phyloP scores from a whole-genome alignment of 2,797 vertebrate species.

The Petrocephalus schoutedeni region DNA sequence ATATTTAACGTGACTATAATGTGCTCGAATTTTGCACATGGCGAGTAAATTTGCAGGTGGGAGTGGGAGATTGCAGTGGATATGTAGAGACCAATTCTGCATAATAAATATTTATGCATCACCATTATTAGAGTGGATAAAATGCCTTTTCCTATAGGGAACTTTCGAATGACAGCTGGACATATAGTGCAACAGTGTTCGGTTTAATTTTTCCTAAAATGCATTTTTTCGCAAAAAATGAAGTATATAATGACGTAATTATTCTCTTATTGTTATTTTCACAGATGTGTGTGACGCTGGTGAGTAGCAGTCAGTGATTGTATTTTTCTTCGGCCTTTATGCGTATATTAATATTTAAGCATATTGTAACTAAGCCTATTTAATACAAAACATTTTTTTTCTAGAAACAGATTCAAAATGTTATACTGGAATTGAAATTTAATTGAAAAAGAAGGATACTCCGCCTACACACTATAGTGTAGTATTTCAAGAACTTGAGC shows the following conservation, averaged over 20 bases:
- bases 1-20: constrained; percentile 93
- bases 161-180: not conserved
- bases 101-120: constrained; percentile 23
- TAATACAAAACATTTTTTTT: not conserved
- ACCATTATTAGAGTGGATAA: not conserved
- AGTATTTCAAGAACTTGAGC: not conserved
- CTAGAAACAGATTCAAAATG: not conserved
- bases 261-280: not conserved
- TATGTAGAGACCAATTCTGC: not conserved
- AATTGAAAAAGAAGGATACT: not conserved
- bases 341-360: not conserved
- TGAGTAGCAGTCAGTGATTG: not conserved
- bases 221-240: not conserved
- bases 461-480: not conserved
- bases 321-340: not conserved
- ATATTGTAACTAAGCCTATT: not conserved
- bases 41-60: constrained; percentile 62
- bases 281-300: not conserved
- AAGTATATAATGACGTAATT: not conserved
- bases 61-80: constrained; percentile 39
- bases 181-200: not conserved
- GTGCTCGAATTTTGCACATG: constrained; percentile 71
- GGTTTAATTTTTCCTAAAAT: not conserved
- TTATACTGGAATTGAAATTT: not conserved
- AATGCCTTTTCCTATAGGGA: constrained; percentile 3